These are phyloP conservation scores for Trichopoda pennipes DNA, from an alignment of 2,888 invertebrate genomes.

Conservation along the genomic window DNA sequence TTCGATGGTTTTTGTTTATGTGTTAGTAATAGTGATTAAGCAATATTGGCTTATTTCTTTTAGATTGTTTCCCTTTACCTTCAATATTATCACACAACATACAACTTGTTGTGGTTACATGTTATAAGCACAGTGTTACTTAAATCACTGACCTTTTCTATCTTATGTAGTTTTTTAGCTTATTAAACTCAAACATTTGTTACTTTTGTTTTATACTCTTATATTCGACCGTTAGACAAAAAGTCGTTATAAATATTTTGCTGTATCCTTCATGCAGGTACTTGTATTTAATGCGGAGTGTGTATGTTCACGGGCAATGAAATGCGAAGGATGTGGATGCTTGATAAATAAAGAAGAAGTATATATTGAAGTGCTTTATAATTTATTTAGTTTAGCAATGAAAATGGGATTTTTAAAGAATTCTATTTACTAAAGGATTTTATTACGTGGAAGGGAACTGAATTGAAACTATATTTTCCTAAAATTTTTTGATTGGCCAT, in stretches of 20 bases:
- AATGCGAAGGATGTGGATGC: not conserved
- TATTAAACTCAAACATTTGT: constrained; percentile 9
- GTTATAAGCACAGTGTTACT: constrained; percentile 7
- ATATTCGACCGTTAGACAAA: constrained; percentile 18
- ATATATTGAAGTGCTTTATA: constrained; percentile 4
- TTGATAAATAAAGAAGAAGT: not conserved
- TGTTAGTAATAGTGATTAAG: not conserved
- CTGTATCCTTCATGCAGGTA: not conserved
- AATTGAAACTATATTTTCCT: too few relatives aligned
- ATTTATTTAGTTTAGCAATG: constrained; percentile 22
- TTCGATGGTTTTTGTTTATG: not conserved
- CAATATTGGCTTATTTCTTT: not conserved
- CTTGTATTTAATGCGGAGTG: too few relatives aligned
- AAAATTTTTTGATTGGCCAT: too few relatives aligned
- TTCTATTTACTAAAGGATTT: too few relatives aligned
- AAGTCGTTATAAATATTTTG: constrained; percentile 3
- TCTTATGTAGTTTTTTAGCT: constrained; percentile 14
- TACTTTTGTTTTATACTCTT: not conserved
- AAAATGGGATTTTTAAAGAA: constrained; percentile 1
- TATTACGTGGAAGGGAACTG: too few relatives aligned
- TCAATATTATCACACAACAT: not conserved
- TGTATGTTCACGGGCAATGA: not conserved
- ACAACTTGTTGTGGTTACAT: constrained; percentile 1
- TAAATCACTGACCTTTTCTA: constrained; percentile 22
- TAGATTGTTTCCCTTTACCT: not conserved